Evolutionary conservation across 53 echinoderm and acorn worm species (phyloP).

Genomic region (Echinarachnius parma): DNA sequence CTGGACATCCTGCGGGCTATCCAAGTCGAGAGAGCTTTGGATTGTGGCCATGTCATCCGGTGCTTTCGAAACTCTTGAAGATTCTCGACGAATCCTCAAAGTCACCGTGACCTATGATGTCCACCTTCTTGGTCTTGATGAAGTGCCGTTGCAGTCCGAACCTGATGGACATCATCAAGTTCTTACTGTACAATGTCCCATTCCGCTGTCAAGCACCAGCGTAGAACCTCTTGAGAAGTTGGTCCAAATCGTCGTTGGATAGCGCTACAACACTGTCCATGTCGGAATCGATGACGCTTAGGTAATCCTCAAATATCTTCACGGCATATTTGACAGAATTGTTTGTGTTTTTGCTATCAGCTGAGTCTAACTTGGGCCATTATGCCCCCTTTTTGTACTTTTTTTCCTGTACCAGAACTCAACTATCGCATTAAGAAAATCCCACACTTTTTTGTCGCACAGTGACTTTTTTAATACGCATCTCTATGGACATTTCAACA

Average conservation of each 20-base stretch:
- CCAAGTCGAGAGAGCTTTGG: constrained; percentile 20
- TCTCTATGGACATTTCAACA: too few relatives aligned
- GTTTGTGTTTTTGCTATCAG: constrained; percentile 8
- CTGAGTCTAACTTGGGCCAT: too few relatives aligned
- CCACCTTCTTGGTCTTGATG: constrained; percentile 10
- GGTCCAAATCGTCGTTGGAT: constrained; percentile 4
- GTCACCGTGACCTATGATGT: constrained; percentile 28
- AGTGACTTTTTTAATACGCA: too few relatives aligned
- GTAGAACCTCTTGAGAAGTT: background rate
- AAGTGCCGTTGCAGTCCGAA: constrained; percentile 53
- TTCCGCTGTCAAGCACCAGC: background rate
- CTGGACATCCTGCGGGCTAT: constrained; percentile 11
- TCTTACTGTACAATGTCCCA: background rate
- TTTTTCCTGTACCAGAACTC: too few relatives aligned
- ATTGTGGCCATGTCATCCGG: constrained; percentile 43
- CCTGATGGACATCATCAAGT: background rate
- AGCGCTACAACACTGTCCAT: background rate
- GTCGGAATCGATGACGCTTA: background rate
- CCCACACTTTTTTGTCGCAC: too few relatives aligned
- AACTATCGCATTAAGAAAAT: too few relatives aligned
- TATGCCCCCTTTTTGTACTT: too few relatives aligned
- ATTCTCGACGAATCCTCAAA: constrained; percentile 21
- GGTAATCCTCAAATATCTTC: constrained; percentile 14
- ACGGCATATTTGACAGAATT: background rate
- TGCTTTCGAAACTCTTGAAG: constrained; percentile 18